Percentiles rank a stretch among this genome's conserved stretches.
Evolutionary conservation across 2,113 vertebrate genomes (phyloP).

Genomic region (Nesospiza acunhae): DNA sequence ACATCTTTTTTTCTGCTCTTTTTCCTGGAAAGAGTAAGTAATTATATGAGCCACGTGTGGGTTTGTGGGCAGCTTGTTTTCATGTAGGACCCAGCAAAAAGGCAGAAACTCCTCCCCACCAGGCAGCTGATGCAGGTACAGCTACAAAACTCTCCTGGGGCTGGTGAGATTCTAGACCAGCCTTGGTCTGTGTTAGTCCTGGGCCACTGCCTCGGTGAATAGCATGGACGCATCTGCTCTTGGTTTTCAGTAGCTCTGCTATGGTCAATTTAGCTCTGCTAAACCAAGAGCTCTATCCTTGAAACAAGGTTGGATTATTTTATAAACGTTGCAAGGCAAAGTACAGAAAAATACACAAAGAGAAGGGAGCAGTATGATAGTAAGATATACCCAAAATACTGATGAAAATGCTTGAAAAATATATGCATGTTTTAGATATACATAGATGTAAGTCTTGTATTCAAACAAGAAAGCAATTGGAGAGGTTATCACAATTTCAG

Average conservation of each 20-base stretch:
- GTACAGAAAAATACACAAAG: not conserved
- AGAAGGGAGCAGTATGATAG: not conserved
- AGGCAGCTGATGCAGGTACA: not conserved
- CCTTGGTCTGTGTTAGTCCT: not conserved
- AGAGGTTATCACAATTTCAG: not conserved
- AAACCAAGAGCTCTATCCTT: not conserved
- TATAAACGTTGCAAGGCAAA: not conserved
- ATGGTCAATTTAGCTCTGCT: not conserved
- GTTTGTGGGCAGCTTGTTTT: not conserved
- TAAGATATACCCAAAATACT: not conserved
- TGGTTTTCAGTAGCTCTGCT: not conserved
- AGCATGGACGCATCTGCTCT: not conserved
- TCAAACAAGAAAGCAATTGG: not conserved
- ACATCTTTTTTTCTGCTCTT: not conserved
- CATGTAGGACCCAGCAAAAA: not conserved
- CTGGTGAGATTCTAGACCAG: not conserved
- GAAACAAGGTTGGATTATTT: not conserved
- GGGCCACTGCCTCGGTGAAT: not conserved
- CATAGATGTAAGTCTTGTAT: not conserved
- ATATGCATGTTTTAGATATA: not conserved
- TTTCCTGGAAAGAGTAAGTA: not conserved
- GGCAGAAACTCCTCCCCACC: not conserved
- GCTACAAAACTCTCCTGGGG: not conserved
- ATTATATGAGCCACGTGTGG: not conserved
- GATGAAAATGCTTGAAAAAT: not conserved